Base-by-base conservation (phyloP, 37 sponge, comb jelly and placozoan genomes). In the Haliclona indistincta region DNA sequence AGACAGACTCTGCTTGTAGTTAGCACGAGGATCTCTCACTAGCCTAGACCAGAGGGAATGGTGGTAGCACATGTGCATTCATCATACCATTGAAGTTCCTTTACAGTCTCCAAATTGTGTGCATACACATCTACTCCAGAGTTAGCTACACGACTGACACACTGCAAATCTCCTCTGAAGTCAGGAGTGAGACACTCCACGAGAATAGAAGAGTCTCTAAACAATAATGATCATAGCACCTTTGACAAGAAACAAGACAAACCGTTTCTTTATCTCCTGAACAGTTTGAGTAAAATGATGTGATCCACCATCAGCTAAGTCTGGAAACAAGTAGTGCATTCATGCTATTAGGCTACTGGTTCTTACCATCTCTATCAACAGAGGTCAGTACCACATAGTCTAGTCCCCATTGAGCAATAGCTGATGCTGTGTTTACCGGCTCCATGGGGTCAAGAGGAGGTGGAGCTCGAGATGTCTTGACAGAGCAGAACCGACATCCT, bases 401-500 rank as follows among this genome's bases (percentile, higher is more conserved):
- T 70, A 98, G 69, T 20, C 93, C 95, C 99, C 99, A 95, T 38
- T 63, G 56, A 29, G 92, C 86, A 4, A 95, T 85, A 30, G 99
- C 99, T 38, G 73, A 29, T 6, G 89, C 99, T 15, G 99, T 98
- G 71, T 93, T 98, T n/a, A 43, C 41, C 0, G 99, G 99, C 58
- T 98, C 99, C 51, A 51, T 26, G 5, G 99, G 96, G 72, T 98
- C 99, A 63, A 86, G 96, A 25, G 99, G 99, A 2, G 93, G 84
- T 19, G 99, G 99, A 37, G 71, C 67, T 43, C 93, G 78, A 13
- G 95, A 80, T 2, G 99, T 98, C 83, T 98, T 98, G 32, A 98
- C 99, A 4, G 99, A 98, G 63, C 99, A 98, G 84, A 98, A 98
- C 34, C 99, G 74, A 75, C 99, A 98, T 17, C 99, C 99, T 69